Evolutionary conservation across 2,797 vertebrate species (phyloP).

Genomic region (Myotis daubentonii): DNA sequence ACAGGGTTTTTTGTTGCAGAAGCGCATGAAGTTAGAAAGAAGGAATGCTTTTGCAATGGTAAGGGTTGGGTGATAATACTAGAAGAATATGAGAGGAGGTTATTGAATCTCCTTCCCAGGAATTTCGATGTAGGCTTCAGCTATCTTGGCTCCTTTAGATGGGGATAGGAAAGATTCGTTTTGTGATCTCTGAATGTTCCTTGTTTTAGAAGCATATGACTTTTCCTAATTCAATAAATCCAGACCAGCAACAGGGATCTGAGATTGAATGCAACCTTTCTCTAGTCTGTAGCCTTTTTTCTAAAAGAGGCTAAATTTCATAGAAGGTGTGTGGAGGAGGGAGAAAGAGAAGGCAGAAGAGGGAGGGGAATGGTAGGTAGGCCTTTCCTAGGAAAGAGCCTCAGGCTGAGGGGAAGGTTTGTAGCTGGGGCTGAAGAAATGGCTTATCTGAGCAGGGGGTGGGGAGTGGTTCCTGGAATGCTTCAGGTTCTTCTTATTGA

Average conservation of each 20-base stretch:
- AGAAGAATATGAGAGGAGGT: neutral
- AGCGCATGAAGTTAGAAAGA: neutral
- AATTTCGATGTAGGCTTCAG: constrained; percentile 22
- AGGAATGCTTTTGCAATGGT: neutral
- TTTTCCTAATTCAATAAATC: constrained; percentile 50
- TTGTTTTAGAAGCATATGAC: constrained; percentile 2
- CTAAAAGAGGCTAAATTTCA: neutral
- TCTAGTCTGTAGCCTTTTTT: neutral
- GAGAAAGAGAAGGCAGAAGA: neutral
- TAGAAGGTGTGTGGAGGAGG: too few relatives aligned
- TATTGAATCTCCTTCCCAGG: neutral
- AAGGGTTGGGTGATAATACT: neutral
- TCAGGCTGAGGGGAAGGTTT: neutral
- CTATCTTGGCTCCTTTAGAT: neutral
- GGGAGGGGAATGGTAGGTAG: neutral
- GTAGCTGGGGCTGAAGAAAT: neutral
- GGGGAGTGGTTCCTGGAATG: neutral
- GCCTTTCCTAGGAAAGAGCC: neutral
- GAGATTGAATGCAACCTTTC: neutral
- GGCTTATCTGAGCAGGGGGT: neutral
- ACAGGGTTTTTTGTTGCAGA: neutral
- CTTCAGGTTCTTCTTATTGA: neutral
- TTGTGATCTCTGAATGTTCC: neutral
- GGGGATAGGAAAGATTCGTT: neutral
- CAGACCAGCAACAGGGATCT: neutral